Evolutionary conservation across 2,797 vertebrate genomes (phyloP), one percentile per base, ranked within the genome.

Genomic region (Acipenser ruthenus): DNA sequence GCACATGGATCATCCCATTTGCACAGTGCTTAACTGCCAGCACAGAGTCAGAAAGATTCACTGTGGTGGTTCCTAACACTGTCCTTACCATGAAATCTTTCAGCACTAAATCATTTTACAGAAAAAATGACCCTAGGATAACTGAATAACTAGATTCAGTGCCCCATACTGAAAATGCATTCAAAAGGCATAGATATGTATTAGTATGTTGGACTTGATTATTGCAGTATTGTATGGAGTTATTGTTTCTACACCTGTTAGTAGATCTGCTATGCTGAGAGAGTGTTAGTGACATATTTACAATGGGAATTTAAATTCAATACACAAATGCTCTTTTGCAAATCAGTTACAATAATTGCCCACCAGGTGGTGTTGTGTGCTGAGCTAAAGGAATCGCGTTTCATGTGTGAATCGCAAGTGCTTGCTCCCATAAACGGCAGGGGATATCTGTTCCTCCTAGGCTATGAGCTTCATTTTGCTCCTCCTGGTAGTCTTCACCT

Each of bases 401-500:
- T 37, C 23, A 37, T 37, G 11, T 64, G 6, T 72, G 12, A 37
- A n/a, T 71, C 59, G 1, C 64, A 58, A n/a, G 6, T n/a, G 10
- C 10, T 58, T n/a, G 55, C 55, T 58, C 55, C 9, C 13, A 13
- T 58, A 49, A 37, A 7, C n/a, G 12, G 7, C 51, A 52, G n/a
- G n/a, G 48, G 7, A 47, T 55, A 6, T 69, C 9, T 67, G 51
- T 69, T 55, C 55, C 6, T 58, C 71, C 60, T 60, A 84, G 83
- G 78, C 77, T 10, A 83, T 85, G 80, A 75, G 71, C 37, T 82
- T 80, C 70, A 80, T 87, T 62, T 66, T 82, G 65, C 60, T 84
- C 69, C 63, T 88, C 67, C 69, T 86, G 48, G 60, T 77, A n/a
- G 74, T 87, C 64, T 77, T 86, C 69, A 75, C 83, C 68, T 87